phyloP scores from a whole-genome alignment of 1,140 invertebrate genomes.

The Macrobrachium nipponense region DNA sequence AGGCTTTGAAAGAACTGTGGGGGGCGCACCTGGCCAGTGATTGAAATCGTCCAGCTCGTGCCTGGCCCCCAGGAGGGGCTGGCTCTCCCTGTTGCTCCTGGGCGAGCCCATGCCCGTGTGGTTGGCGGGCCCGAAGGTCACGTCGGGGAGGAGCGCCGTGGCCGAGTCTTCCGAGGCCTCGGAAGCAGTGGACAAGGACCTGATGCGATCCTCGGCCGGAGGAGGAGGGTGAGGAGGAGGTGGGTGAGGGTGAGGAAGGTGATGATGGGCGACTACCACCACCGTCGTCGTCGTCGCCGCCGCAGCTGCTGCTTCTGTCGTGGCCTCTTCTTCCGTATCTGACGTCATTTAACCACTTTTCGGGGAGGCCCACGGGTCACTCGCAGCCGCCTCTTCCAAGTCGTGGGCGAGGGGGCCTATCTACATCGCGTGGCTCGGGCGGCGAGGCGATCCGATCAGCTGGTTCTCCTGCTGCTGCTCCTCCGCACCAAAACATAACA shows the following conservation, averaged over 20 bases:
- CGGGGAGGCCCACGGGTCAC: background rate
- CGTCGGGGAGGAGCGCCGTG: constrained; percentile 59
- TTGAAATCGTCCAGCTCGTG: constrained; percentile 59
- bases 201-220: constrained; percentile 5
- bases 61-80: constrained; percentile 52
- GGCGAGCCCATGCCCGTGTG: constrained; percentile 46
- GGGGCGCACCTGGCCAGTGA: constrained; percentile 54
- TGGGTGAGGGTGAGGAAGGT: no score
- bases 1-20: background rate
- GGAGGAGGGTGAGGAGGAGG: no score
- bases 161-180: constrained; percentile 60
- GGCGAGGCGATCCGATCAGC: background rate
- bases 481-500: background rate
- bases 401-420: background rate
- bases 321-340: constrained; percentile 41
- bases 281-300: constrained; percentile 15
- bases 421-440: background rate
- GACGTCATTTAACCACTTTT: constrained; percentile 48
- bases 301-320: constrained; percentile 17
- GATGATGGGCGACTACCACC: background rate
- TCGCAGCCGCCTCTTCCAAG: background rate
- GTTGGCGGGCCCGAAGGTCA: constrained; percentile 52
- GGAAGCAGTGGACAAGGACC: constrained; percentile 53
- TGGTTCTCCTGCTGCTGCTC: background rate
- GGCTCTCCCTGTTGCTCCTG: constrained; percentile 57